phyloP scores from a whole-genome alignment of 2,888 invertebrate species.

The Drymonia ruficornis region DNA sequence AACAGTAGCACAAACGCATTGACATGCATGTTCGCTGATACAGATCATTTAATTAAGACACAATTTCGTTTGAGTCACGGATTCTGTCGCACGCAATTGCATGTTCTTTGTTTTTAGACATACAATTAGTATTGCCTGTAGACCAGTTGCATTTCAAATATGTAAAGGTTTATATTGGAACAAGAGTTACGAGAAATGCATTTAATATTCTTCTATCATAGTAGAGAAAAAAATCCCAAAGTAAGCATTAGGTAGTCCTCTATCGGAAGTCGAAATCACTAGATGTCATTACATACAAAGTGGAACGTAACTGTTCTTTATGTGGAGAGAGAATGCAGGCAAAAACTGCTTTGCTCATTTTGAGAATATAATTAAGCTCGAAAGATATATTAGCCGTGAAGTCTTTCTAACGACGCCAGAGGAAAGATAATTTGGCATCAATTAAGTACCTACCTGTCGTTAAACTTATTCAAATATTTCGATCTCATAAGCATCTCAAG shows the following conservation, averaged over 20 bases:
- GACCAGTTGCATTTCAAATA: background rate
- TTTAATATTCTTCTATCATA: background rate
- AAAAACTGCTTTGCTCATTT: slow-evolving; percentile 1
- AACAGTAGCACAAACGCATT: slow-evolving; percentile 23
- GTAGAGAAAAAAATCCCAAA: background rate
- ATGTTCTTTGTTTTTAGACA: slow-evolving; percentile 19
- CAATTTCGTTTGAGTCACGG: slow-evolving; percentile 34
- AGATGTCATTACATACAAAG: background rate
- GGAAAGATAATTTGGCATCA: background rate
- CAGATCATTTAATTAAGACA: slow-evolving; percentile 27
- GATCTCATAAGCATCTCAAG: too few species aligned
- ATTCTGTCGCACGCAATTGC: slow-evolving; percentile 23
- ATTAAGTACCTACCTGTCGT: too few species aligned
- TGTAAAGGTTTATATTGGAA: background rate
- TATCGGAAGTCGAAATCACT: slow-evolving; percentile 1
- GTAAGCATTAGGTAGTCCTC: background rate
- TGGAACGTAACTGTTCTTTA: slow-evolving; percentile 4
- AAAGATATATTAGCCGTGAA: background rate
- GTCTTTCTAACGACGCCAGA: background rate
- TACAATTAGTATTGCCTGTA: slow-evolving; percentile 1
- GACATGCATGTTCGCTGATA: slow-evolving; percentile 26
- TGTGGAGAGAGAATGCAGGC: background rate
- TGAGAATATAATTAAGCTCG: slow-evolving; percentile 5
- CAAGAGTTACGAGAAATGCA: background rate
- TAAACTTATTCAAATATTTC: too few species aligned